Base-by-base conservation (phyloP, 1,140 invertebrate genomes). In the Metaphire vulgaris region DNA sequence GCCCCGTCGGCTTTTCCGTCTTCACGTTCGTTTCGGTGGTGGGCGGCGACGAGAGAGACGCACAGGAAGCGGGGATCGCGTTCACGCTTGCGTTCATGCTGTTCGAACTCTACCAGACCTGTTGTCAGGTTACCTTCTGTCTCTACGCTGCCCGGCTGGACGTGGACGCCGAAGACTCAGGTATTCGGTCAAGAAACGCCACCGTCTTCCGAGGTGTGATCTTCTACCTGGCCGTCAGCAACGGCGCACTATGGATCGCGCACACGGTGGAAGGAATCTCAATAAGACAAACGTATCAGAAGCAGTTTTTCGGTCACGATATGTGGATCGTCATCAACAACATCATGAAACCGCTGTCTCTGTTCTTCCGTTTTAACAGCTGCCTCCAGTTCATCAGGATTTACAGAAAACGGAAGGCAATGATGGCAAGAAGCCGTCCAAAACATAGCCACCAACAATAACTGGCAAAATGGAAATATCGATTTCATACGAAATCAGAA, bases 361-460 rank as follows among this genome's bases (percentile, higher is more conserved):
- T 73, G 15, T 73, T 64, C 16, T 73, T 73, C 34, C 72, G 72
- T 12, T 73, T 73, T 34, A 73, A 73, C 72, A 73, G 72, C n/a
- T 73, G 32, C 30, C 28, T 73, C 14, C 41, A 41, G n/a, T 73
- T 73, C 33, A 73, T 30, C 6, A 56, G 41, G 41, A 21, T 56
- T 21, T 56, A 12, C 41, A 56, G 41, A 56, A 56, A 21, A 21
- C 41, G 41, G n/a, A n/a, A n/a, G n/a, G n/a, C n/a, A n/a, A n/a
- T n/a, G n/a, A n/a, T n/a, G n/a, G n/a, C n/a, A n/a, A n/a, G n/a
- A n/a, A n/a, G n/a, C n/a, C n/a, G n/a, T n/a, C n/a, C n/a, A n/a
- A n/a, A n/a, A n/a, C n/a, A n/a, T n/a, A n/a, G n/a, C n/a, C n/a
- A n/a, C n/a, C n/a, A n/a, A n/a, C n/a, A n/a, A n/a, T n/a, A n/a